phyloP scores from a whole-genome alignment of 2,113 vertebrate genomes.

The Oophaga pumilio region DNA sequence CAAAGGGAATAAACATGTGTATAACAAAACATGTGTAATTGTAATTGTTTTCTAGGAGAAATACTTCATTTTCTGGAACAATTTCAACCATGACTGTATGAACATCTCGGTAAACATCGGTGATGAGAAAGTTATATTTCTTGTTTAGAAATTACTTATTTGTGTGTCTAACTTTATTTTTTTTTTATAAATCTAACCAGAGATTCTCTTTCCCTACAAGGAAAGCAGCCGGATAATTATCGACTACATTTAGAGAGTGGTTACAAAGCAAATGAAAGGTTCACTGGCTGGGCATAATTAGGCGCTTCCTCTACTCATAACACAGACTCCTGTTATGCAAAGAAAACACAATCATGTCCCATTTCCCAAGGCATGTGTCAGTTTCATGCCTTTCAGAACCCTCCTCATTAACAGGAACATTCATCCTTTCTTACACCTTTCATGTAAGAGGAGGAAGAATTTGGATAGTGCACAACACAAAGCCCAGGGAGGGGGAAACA shows the following conservation, averaged over 20 bases:
- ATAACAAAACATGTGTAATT: no score
- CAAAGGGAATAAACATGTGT: no score
- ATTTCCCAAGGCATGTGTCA: conserved; percentile 46
- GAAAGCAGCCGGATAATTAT: conserved; percentile 44
- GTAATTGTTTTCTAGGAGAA: no score
- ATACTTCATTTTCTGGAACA: no score
- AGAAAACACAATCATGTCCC: conserved; percentile 44
- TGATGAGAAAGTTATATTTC: neutral
- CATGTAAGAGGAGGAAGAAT: conserved; percentile 37
- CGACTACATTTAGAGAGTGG: conserved; percentile 19
- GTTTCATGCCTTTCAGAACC: conserved; percentile 34
- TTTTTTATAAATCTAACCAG: neutral
- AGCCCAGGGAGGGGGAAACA: conserved; percentile 53
- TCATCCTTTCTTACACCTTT: conserved; percentile 48
- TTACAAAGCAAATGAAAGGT: conserved; percentile 36
- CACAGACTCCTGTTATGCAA: conserved; percentile 27
- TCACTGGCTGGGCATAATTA: conserved; percentile 18
- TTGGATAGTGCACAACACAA: conserved; percentile 41
- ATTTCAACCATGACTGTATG: no score
- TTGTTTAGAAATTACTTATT: neutral
- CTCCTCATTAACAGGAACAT: conserved; percentile 45
- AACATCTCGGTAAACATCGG: neutral
- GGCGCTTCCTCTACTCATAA: conserved; percentile 25
- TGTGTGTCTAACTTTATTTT: neutral
- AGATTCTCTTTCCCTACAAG: neutral